Base-by-base conservation (phyloP, 1,140 invertebrate genomes). In the Lasaia peninsularis region DNA sequence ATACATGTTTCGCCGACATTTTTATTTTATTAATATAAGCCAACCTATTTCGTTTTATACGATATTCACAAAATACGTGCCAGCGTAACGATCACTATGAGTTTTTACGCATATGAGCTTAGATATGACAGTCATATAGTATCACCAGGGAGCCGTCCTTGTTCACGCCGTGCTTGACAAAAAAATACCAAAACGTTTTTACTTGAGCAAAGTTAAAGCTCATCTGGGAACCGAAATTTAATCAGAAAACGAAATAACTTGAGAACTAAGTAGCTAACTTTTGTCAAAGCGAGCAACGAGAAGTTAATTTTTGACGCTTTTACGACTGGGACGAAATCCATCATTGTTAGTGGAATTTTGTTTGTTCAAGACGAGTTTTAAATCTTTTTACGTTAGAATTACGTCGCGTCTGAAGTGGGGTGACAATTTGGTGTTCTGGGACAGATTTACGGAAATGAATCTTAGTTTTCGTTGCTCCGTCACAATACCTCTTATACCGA, bases 331-430 rank as follows among this genome's bases (percentile, higher is more conserved):
- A 54, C 56, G 57, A 58, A 58, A 63, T 63, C 35, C 61, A 52
- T 63, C 61, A 58, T 58, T 63, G 61, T 63, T 63, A 49, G 35
- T 31, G 35, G 51, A 61, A 63, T 49, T 53, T 53, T 35, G 35
- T 40, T 40, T 20, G 28, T 14, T 37, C 4, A 31, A 58, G 56
- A 52, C 18, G 28, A 54, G 52, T 54, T 55, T 54, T 24, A 49
- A 54, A 44, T 52, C 51, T 48, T 31, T 40, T 54, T 58, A 31
- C 20, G 21, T 58, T 54, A 31, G 35, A 14, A 34, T 16, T 48
- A 48, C 21, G 44, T 48, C 44, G 20, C 44, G 20, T 24, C 44
- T 48, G 20, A 20, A 48, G 44, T 48, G 18, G 44, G 20, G 44
- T 48, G 44, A 48, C 54, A 48, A 56, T 48, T 21, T 55, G 9